Evolutionary conservation across 2,113 vertebrate species (phyloP).

Genomic region (Chelonoidis abingdonii): DNA sequence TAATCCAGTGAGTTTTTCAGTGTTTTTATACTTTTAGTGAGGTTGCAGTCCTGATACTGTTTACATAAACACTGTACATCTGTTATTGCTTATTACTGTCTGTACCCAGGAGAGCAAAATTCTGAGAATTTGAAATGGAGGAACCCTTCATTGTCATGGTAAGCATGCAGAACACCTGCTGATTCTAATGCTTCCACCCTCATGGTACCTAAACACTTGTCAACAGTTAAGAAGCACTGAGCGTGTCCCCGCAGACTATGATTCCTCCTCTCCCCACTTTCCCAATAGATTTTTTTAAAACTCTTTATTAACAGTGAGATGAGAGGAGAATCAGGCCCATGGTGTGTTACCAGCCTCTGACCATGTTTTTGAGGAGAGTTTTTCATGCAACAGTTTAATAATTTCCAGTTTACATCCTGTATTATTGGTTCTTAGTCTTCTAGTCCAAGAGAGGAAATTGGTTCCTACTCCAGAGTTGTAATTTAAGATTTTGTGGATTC

Average conservation of each 20-base stretch:
- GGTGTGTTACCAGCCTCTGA: not conserved
- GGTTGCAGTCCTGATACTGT: constrained; percentile 36
- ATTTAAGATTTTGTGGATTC: not conserved
- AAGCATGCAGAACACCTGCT: not conserved
- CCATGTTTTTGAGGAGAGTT: not conserved
- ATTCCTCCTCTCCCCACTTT: not conserved
- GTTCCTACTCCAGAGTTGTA: not conserved
- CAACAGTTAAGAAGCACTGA: not conserved
- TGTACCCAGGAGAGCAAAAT: constrained; percentile 27
- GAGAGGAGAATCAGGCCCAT: not conserved
- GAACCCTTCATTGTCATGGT: not conserved
- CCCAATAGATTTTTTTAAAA: not conserved
- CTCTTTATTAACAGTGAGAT: not conserved
- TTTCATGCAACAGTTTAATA: not conserved
- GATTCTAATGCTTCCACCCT: rapidly evolving
- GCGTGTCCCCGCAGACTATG: not conserved
- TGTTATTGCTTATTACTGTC: constrained; percentile 4
- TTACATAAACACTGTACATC: not conserved
- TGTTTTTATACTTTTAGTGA: constrained; percentile 23
- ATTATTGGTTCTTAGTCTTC: not conserved
- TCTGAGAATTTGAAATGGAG: not conserved
- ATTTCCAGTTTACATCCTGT: not conserved
- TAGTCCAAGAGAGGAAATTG: not conserved
- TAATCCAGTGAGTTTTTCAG: constrained; percentile 43
- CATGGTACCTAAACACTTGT: not conserved